Base-by-base conservation (phyloP, 2,888 invertebrate species). In the Pristionchus exspectatus region DNA sequence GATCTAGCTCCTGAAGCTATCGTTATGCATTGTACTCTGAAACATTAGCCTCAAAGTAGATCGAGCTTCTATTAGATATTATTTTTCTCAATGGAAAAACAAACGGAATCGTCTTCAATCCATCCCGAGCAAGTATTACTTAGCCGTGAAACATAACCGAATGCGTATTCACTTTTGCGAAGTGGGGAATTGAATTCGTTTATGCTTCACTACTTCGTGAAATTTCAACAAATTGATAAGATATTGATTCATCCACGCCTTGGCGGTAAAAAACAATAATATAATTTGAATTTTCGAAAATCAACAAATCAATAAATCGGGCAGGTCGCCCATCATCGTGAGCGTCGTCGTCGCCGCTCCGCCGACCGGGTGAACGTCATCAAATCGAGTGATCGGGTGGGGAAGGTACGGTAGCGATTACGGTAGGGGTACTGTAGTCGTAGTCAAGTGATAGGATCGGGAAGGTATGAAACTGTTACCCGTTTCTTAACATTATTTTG, bases 351-450 rank as follows among this genome's bases (percentile, higher is more conserved):
- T 16, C 44, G 81, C 10, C 81, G 81, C 50, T 81, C 81, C 14
- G 81, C 81, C 24, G 81, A 81, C 38, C 30, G 81, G 1, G 81
- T 81, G 27, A 81, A 81, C 81, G 81, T 81, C 50, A 81, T 81
- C 81, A 81, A 81, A 33, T 81, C 81, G 50, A 81, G 50, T 16
- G 81, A 81, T 54, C 24, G 50, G 0, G 81, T 81, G 50, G 81
- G 50, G 0, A 81, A 81, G 50, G 81, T 81, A 27, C 81, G 27
- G 74, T 74, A 38, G 21, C 12, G 72, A 33, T n/a, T 69, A 69
- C 27, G 69, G 69, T 33, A 33, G 30, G 24, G 66, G 2, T 24
- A 24, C 59, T 16, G 59, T 59, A 59, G 1, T 59, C n/a, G n/a
- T n/a, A n/a, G n/a, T n/a, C n/a, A n/a, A n/a, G n/a, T n/a, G n/a